Evolutionary conservation across 2,797 vertebrate genomes (phyloP).

Genomic region (Sebastes cheni): DNA sequence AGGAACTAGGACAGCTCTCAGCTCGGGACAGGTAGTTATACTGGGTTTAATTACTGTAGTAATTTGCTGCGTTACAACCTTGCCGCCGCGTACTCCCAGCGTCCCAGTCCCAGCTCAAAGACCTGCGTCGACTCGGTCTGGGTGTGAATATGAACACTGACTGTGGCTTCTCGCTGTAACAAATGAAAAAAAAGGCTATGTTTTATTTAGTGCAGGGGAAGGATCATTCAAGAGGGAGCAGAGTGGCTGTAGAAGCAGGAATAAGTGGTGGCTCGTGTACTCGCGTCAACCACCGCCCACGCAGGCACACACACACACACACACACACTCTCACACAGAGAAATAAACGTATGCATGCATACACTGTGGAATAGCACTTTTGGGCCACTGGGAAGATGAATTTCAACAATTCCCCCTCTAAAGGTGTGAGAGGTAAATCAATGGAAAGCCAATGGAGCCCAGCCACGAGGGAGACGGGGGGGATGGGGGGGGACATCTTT

Average conservation of each 20-base stretch:
- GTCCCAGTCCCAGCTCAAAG: conserved; percentile 44
- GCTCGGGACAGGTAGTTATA: conserved; percentile 66
- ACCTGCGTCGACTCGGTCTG: conserved; percentile 7
- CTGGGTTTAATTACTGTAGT: conserved; percentile 79
- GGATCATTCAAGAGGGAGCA: conserved; percentile 63
- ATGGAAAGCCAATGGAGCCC: conserved; percentile 44
- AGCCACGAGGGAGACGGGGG: conserved; percentile 9
- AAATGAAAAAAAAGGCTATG: conserved; percentile 64
- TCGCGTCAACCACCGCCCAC: conserved; percentile 20
- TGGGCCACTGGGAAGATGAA: conserved; percentile 57
- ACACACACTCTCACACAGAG: neutral
- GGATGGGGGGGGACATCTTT: conserved; percentile 1
- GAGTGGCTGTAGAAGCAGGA: conserved; percentile 61
- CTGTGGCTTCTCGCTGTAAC: conserved; percentile 46
- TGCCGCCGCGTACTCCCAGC: conserved; percentile 18
- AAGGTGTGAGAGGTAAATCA: conserved; percentile 68
- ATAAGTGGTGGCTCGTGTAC: conserved; percentile 46
- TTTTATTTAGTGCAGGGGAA: conserved; percentile 76
- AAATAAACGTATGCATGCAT: conserved; percentile 29
- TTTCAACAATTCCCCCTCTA: conserved; percentile 48
- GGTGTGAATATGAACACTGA: conserved; percentile 62
- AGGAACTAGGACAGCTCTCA: conserved; percentile 62
- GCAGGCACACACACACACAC: neutral
- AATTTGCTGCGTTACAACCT: conserved; percentile 48
- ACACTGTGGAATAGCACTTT: conserved; percentile 25